Evolutionary conservation across 1,140 invertebrate species (phyloP), one percentile per base, ranked within the genome.

Genomic region (Drosophila triauraria): DNA sequence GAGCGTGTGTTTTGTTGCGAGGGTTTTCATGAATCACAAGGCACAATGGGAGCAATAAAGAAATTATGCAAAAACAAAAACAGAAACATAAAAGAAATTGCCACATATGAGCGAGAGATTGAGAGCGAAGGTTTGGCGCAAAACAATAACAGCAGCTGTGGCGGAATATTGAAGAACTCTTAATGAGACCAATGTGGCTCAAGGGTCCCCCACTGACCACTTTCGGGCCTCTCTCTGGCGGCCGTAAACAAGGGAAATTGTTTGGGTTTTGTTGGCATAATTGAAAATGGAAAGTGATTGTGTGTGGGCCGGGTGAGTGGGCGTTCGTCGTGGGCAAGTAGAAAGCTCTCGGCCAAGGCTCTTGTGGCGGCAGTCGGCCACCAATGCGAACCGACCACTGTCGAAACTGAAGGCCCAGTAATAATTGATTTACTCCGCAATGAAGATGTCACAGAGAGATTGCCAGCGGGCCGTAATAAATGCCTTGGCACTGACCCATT

Each of bases 201-300:
- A 30, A 71, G 70, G 42, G 70, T 12, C 68, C 53, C 44, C 27
- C 38, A 57, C 35, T 57, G 54, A 57, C 35, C 35, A 57, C 54
- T 57, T 27, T 48, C 15, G 43, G 17, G 10, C 61, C 35, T 35
- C 46, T 20, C 35, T 48, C 46, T 40, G 38, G 62, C 40, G 44
- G 27, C 44, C 65, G n/a, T 51, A 35, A 46, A 68, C 38, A 61
- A 64, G 32, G 51, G 59, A 60, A 64, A 82, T 79, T 78, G 74
- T 62, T 74, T 70, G 68, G 68, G 58, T 68, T 47, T 88, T 78
- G 84, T 68, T 75, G 75, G 74, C 85, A 64, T 84, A 90, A 88
- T 84, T 75, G 77, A 84, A 88, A 88, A 84, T 83, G 61, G 64
- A 88, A 90, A 88, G 83, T 88, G 77, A 70, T 72, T 79, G 56